Conservation (phyloP, 2,113 vertebrate genomes). For the Indicator indicator region DNA sequence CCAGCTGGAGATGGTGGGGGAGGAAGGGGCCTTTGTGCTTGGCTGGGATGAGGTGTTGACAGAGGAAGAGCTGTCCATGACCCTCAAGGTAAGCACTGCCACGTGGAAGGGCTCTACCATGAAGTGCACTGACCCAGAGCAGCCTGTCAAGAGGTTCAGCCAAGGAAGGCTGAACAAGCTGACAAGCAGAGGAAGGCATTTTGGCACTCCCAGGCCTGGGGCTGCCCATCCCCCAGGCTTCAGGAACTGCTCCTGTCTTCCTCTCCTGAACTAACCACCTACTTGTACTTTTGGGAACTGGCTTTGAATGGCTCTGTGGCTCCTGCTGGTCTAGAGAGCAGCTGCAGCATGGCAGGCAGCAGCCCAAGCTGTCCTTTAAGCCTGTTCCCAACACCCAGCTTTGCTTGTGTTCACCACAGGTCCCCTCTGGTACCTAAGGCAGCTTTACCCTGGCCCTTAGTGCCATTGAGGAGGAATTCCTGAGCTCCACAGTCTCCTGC, state of each 20-base stretch:
- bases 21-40: constrained; percentile 87
- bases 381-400: not conserved
- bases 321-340: not conserved
- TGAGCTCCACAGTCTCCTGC: rapidly evolving
- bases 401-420: not conserved
- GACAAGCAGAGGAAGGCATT: not conserved
- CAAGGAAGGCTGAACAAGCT: too few species aligned
- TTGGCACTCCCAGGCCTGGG: too few species aligned
- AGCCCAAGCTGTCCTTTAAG: not conserved
- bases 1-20: constrained; percentile 83
- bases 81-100: constrained; percentile 83
- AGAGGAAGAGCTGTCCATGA: constrained; percentile 83
- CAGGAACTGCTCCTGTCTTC: not conserved
- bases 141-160: not conserved
- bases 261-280: not conserved
- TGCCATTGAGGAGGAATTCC: not conserved
- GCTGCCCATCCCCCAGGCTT: not conserved
- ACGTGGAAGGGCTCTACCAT: not conserved
- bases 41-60: constrained; percentile 86
- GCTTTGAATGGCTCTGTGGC: not conserved
- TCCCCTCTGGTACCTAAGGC: not conserved
- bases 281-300: rapidly evolving
- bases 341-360: not conserved
- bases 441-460: not conserved
- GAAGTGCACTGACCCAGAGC: not conserved